These are phyloP conservation scores for Hipparchia semele DNA, from an alignment of 2,888 invertebrate genomes.

Conservation along the genomic window DNA sequence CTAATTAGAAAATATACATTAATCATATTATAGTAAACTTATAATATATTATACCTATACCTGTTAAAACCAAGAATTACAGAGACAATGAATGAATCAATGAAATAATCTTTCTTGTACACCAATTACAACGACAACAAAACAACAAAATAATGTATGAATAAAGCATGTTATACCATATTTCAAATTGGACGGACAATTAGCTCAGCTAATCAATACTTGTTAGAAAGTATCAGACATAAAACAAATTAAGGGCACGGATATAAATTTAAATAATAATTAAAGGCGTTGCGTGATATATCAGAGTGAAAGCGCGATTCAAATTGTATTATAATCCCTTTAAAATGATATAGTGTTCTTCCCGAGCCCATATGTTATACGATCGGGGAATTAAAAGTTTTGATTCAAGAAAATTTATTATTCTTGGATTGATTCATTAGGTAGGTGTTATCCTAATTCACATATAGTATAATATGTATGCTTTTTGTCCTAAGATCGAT, in stretches of 20 bases:
- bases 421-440: not conserved
- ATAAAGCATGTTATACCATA: not conserved
- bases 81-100: too few relatives aligned
- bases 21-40: too few relatives aligned
- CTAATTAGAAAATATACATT: too few relatives aligned
- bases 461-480: too few relatives aligned
- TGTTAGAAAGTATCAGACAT: slow-evolving; percentile 28
- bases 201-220: slow-evolving; percentile 26
- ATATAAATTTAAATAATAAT: slow-evolving; percentile 40
- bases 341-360: slow-evolving; percentile 51
- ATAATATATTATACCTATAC: too few relatives aligned
- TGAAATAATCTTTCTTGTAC: too few relatives aligned
- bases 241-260: slow-evolving; percentile 37
- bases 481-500: too few relatives aligned
- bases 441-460: not conserved
- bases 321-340: slow-evolving; percentile 66
- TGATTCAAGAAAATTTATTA: slow-evolving; percentile 6
- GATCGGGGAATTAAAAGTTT: slow-evolving; percentile 1
- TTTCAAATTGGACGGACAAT: not conserved
- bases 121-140: not conserved
- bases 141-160: not conserved
- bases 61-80: too few relatives aligned
- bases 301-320: slow-evolving; percentile 64
- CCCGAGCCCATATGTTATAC: slow-evolving; percentile 16
- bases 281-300: slow-evolving; percentile 63